Base-by-base conservation (phyloP, 1,140 invertebrate genomes). In the Anadara kagoshimensis region DNA sequence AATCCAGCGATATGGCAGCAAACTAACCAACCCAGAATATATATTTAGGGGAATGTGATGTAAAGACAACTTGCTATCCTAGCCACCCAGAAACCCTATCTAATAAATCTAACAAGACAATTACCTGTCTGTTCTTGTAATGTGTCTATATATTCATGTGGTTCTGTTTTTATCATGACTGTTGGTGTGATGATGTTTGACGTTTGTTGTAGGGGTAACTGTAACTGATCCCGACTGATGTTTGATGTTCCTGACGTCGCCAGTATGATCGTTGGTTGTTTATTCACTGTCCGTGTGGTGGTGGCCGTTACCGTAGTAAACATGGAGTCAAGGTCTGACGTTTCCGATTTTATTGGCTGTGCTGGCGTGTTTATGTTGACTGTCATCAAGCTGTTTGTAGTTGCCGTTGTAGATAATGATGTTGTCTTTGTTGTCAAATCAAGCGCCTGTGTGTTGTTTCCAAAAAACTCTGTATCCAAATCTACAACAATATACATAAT, bases 231-330 rank as follows among this genome's bases (percentile, higher is more conserved):
- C 43, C 73, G 43, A 63, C 49, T 24, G 71, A 63, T 59, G 59
- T 69, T 54, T 14, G 73, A n/a, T 61, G 73, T 18, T 22, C 68
- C 24, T 47, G 82, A 70, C 53, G 84, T 79, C 14, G 83, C 76
- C 20, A 84, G 69, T 43, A 86, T 82, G 49, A 86, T 83, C 45
- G 83, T 86, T 22, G 84, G 78, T 69, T 79, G 77, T 26, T 78
- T 78, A 5, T 73, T 75, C 16, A 68, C 8, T 53, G 76, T 69
- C 24, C 73, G 51, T 22, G 76, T 75, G 12, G 77, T 68, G 10
- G 75, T 57, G 61, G 74, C 74, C 14, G 76, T 79, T 24, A 70
- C 69, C 12, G 76, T 78, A 1, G 77, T 54, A 29, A 70, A 72
- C 20, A 78, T 64, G 20, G 76, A 65, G 71, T 80, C 75, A 16